A percentile compares a stretch with the other conserved stretches of the same genome.
Conservation (phyloP, 2,113 vertebrate genomes). For the Cercocebus atys region DNA sequence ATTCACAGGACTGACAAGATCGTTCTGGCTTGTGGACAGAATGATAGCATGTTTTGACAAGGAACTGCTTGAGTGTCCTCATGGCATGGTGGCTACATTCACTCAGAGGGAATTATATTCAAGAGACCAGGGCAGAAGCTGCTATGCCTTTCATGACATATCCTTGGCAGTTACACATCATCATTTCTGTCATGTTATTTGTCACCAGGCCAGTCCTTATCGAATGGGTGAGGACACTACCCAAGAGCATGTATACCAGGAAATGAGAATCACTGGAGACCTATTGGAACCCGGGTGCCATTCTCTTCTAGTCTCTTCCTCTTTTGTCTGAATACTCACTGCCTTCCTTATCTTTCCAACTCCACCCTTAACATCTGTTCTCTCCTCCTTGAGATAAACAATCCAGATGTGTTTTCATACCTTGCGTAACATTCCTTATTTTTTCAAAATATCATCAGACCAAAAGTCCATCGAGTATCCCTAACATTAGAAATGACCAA, state of each 20-base stretch:
- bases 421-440: background rate
- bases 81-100: background rate
- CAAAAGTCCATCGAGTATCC: background rate
- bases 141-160: background rate
- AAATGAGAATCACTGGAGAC: fast-evolving
- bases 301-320: background rate
- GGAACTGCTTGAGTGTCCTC: background rate
- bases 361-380: background rate
- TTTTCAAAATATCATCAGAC: background rate
- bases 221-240: background rate
- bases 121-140: background rate
- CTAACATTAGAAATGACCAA: background rate
- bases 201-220: background rate
- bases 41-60: fast-evolving
- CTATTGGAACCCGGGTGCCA: background rate
- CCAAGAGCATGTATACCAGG: background rate
- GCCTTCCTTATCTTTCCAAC: background rate
- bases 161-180: background rate
- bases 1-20: fast-evolving
- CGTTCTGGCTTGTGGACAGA: background rate
- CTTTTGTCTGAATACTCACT: fast-evolving
- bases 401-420: background rate
- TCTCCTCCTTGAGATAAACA: background rate
- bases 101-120: background rate
- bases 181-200: background rate